A percentile compares a stretch with the other conserved stretches of the same genome.
phyloP scores from a whole-genome alignment of 1,140 invertebrate species.

The Drosophila setifemur region DNA sequence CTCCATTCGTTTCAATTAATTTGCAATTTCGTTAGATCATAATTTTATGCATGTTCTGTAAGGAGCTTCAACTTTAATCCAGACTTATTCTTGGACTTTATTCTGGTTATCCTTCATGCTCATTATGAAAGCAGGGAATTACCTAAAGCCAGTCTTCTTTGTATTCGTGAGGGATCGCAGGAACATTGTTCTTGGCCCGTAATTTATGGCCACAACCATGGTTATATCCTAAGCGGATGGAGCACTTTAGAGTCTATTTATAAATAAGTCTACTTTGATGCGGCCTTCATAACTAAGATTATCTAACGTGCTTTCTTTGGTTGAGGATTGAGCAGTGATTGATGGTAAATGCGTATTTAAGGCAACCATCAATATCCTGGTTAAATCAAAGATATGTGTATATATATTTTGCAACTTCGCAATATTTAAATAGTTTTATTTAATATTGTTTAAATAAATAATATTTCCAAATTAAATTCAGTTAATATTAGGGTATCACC shows the following conservation, averaged over 20 bases:
- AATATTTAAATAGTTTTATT: too few relatives aligned
- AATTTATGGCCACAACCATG: slow-evolving; percentile 48
- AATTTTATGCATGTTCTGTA: slow-evolving; percentile 48
- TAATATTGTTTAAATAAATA: too few relatives aligned
- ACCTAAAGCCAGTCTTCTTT: slow-evolving; percentile 23
- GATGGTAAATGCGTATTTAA: slow-evolving; percentile 26
- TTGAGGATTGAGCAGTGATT: slow-evolving; percentile 11
- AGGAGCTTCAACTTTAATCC: slow-evolving; percentile 12
- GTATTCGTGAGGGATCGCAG: background rate
- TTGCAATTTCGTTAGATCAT: slow-evolving; percentile 60
- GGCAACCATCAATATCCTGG: slow-evolving; percentile 8
- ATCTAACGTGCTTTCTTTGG: background rate
- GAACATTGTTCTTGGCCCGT: slow-evolving; percentile 30
- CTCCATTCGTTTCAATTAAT: slow-evolving; percentile 72
- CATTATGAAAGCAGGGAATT: slow-evolving; percentile 64
- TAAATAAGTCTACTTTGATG: slow-evolving; percentile 9
- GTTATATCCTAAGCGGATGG: slow-evolving; percentile 6
- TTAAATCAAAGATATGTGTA: too few relatives aligned
- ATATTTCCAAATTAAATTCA: too few relatives aligned
- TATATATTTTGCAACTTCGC: too few relatives aligned
- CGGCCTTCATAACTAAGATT: slow-evolving; percentile 22
- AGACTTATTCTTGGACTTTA: slow-evolving; percentile 29
- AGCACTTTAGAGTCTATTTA: slow-evolving; percentile 28
- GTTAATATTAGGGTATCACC: too few relatives aligned
- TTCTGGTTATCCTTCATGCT: slow-evolving; percentile 52